Conservation (phyloP, 1,140 invertebrate genomes). For the Psix sp. region DNA sequence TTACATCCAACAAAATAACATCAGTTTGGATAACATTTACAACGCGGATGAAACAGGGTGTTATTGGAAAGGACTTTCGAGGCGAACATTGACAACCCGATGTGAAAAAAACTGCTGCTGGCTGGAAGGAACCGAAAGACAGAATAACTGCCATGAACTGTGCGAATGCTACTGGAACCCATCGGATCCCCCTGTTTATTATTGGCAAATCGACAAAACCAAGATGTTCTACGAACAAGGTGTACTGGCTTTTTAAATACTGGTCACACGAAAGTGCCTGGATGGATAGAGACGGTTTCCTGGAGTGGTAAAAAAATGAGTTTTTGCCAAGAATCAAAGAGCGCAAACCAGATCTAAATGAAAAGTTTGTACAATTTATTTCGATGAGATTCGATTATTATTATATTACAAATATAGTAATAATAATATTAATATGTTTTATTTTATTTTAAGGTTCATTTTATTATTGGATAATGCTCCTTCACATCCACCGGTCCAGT, state of each 20-base stretch:
- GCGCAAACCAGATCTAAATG: too few relatives aligned
- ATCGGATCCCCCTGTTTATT: constrained; percentile 5
- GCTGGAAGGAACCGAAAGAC: neutral
- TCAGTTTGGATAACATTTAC: neutral
- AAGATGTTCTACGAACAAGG: constrained; percentile 3
- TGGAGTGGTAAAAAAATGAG: neutral
- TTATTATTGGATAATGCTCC: constrained; percentile 1
- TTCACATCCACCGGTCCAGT: neutral
- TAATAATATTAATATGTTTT: too few relatives aligned
- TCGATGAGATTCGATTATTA: too few relatives aligned
- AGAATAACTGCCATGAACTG: neutral
- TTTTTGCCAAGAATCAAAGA: neutral
- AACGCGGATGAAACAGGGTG: neutral
- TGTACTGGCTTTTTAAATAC: too few relatives aligned
- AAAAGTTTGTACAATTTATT: too few relatives aligned
- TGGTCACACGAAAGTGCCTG: too few relatives aligned
- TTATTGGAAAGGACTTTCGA: neutral
- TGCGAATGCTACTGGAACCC: constrained; percentile 1
- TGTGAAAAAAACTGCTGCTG: neutral
- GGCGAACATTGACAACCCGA: neutral
- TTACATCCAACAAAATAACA: neutral
- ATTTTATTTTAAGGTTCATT: constrained; percentile 1
- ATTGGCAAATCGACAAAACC: neutral
- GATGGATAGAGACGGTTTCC: too few relatives aligned
- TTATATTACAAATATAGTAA: too few relatives aligned